Conservation (phyloP, 2,888 invertebrate species). For the Drosophila birchii region DNA sequence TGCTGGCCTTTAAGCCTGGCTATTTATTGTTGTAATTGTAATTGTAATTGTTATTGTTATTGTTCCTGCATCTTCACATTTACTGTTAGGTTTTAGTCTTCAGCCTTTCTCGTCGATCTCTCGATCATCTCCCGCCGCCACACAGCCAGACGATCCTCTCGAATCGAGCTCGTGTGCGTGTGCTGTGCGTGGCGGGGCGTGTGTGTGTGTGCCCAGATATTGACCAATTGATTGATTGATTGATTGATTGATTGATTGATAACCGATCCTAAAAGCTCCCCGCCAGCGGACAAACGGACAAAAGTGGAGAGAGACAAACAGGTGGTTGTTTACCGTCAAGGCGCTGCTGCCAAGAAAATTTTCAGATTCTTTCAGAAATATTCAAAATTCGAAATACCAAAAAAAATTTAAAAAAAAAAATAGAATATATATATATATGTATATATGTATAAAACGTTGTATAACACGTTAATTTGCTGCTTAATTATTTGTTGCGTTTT, state of each 20-base stretch:
- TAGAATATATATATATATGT: too few relatives aligned
- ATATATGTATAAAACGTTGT: slow-evolving; percentile 59
- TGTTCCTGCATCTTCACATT: slow-evolving; percentile 7
- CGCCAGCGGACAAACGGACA: slow-evolving; percentile 9
- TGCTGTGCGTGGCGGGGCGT: too few relatives aligned
- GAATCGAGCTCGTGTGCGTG: slow-evolving; percentile 24
- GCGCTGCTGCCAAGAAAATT: background rate
- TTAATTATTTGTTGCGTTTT: slow-evolving; percentile 69
- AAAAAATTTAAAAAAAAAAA: background rate
- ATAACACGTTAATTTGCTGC: slow-evolving; percentile 80
- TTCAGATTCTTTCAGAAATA: background rate
- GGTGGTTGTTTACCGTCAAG: slow-evolving; percentile 37
- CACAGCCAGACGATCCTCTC: slow-evolving; percentile 8
- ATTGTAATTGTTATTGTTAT: slow-evolving; percentile 9
- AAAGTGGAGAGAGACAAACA: slow-evolving; percentile 19
- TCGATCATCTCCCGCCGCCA: slow-evolving; percentile 25
- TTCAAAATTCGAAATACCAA: slow-evolving; percentile 9
- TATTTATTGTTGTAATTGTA: slow-evolving; percentile 38
- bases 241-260: slow-evolving; percentile 20
- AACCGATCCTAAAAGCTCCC: slow-evolving; percentile 36
- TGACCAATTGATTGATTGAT: slow-evolving; percentile 28
- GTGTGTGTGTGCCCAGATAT: slow-evolving; percentile 25
- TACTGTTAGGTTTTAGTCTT: slow-evolving; percentile 48
- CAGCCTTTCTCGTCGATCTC: background rate
- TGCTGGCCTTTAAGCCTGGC: slow-evolving; percentile 17